A percentile compares a stretch with the other conserved stretches of the same genome.
phyloP scores from a whole-genome alignment of 1,140 invertebrate species.

The Frieseomelitta varia region DNA sequence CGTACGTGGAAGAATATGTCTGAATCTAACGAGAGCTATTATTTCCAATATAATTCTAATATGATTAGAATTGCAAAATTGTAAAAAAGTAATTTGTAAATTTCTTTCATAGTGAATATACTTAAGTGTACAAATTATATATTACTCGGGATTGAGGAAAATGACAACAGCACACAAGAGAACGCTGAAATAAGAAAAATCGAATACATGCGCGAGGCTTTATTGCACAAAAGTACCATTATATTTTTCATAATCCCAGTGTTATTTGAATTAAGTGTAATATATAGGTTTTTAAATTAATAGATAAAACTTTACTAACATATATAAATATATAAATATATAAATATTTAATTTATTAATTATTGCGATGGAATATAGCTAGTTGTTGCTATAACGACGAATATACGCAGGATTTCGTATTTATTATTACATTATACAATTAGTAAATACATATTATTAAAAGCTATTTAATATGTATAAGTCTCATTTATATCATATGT shows the following conservation, averaged over 20 bases:
- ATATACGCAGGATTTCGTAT: conserved; percentile 63
- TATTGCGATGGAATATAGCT: conserved; percentile 40
- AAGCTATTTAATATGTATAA: conserved; percentile 59
- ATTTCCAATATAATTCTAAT: conserved; percentile 50
- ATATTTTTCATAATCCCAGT: conserved; percentile 81
- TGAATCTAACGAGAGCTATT: conserved; percentile 41
- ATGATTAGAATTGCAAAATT: conserved; percentile 56
- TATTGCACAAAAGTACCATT: conserved; percentile 79
- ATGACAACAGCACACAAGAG: conserved; percentile 10
- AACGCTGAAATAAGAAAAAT: conserved; percentile 41
- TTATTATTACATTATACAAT: conserved; percentile 69
- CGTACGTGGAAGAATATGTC: conserved; percentile 10
- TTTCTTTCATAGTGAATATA: conserved; percentile 59
- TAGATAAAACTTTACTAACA: conserved; percentile 61
- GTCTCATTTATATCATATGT: conserved; percentile 51
- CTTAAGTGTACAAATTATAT: conserved; percentile 68
- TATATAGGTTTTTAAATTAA: conserved; percentile 66
- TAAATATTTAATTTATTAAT: conserved; percentile 72
- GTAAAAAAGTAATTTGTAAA: conserved; percentile 67
- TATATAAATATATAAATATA: conserved; percentile 21
- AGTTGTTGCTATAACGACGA: conserved; percentile 61
- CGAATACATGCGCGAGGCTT: conserved; percentile 69
- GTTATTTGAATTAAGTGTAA: conserved; percentile 75
- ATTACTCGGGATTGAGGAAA: conserved; percentile 38
- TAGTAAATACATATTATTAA: conserved; percentile 62